Percentiles rank a stretch among this genome's conserved stretches.
These are phyloP conservation scores for Hypotaenidia okinawae DNA, from an alignment of 2,797 vertebrate genomes.

Conservation along the genomic window DNA sequence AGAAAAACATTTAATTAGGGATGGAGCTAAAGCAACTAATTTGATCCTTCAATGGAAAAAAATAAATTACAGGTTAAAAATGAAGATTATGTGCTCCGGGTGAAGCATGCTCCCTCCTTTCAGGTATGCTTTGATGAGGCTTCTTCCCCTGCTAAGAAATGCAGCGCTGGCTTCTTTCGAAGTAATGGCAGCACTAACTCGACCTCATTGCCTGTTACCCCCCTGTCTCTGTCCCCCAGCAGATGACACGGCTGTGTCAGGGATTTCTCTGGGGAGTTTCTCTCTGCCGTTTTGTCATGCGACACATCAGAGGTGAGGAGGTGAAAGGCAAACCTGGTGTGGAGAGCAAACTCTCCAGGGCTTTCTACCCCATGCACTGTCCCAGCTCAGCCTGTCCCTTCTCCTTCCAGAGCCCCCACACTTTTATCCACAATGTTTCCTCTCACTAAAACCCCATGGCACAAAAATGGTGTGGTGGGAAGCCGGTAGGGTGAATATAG, in stretches of 20 bases:
- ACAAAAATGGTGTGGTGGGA: not conserved
- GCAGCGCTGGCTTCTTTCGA: not conserved
- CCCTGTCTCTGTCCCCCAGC: not conserved
- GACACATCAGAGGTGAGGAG: rapidly evolving
- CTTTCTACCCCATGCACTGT: not conserved
- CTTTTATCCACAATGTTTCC: not conserved
- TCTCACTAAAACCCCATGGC: not conserved
- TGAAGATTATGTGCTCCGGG: constrained; percentile 24
- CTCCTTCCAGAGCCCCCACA: not conserved
- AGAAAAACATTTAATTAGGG: constrained; percentile 64
- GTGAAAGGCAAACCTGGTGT: not conserved
- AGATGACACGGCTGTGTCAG: not conserved
- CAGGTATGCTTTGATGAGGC: constrained; percentile 66
- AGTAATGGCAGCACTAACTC: not conserved
- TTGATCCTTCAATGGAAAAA: constrained; percentile 57
- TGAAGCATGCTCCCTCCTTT: constrained; percentile 41
- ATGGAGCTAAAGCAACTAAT: constrained; percentile 61
- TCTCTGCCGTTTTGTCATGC: rapidly evolving
- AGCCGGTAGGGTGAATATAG: not conserved
- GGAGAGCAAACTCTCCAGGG: not conserved
- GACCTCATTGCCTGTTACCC: not conserved
- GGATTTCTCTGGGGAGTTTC: not conserved
- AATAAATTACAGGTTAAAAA: constrained; percentile 60
- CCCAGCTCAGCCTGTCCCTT: not conserved
- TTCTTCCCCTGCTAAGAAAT: not conserved